These are phyloP conservation scores for Sarcophaga subvicina DNA, from an alignment of 2,888 invertebrate genomes.

Conservation along the genomic window DNA sequence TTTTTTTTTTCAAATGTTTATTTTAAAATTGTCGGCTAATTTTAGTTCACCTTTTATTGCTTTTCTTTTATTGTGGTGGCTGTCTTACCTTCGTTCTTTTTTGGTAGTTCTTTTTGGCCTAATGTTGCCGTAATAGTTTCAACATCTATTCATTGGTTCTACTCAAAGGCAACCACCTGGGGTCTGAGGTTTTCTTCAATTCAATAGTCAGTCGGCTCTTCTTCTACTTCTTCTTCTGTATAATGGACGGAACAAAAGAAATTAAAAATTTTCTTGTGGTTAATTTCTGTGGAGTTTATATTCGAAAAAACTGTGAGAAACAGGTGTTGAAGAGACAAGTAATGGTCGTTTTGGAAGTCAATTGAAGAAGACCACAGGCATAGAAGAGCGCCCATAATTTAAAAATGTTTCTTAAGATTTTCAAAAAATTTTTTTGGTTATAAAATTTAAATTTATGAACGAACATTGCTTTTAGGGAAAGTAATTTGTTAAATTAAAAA, in stretches of 20 bases:
- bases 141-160: conserved; percentile 24
- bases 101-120: background rate
- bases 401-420: background rate
- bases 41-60: conserved; percentile 42
- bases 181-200: conserved; percentile 16
- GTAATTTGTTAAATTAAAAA: background rate
- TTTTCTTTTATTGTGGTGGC: conserved; percentile 27
- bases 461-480: background rate
- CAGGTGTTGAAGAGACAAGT: conserved; percentile 47
- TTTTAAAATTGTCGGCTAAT: conserved; percentile 65
- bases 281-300: background rate
- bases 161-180: conserved; percentile 35
- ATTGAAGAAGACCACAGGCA: conserved; percentile 45
- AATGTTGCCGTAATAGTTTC: background rate
- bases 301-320: conserved; percentile 33
- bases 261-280: conserved; percentile 35
- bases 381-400: conserved; percentile 21
- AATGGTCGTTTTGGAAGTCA: background rate
- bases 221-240: background rate
- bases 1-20: conserved; percentile 46
- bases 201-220: background rate
- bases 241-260: background rate
- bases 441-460: conserved; percentile 15
- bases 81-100: background rate
- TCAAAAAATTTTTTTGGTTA: background rate